Conservation (phyloP, 2,797 vertebrate species). For the Pseudomugil tenellus region DNA sequence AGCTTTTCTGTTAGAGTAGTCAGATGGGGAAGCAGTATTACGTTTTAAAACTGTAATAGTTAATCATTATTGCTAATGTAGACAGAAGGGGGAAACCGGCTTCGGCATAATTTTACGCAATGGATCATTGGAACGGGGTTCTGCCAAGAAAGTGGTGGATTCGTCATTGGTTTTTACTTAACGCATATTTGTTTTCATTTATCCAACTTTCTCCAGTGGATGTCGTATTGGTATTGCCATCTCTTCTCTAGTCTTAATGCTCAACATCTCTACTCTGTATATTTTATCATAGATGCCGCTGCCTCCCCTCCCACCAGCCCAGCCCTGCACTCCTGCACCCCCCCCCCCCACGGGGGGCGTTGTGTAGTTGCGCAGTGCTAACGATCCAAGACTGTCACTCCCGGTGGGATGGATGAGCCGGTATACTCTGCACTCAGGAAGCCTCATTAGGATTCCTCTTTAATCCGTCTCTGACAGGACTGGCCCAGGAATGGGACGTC, state of each 20-base stretch:
- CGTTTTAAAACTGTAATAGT: too few relatives aligned
- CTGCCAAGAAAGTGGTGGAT: too few relatives aligned
- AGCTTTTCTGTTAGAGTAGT: too few relatives aligned
- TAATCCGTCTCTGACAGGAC: slow-evolving; percentile 96
- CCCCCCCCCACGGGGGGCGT: slow-evolving; percentile 93
- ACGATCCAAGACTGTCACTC: slow-evolving; percentile 91
- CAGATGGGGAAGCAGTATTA: too few relatives aligned
- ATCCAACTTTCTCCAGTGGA: neutral
- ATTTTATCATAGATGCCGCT: slow-evolving; percentile 40
- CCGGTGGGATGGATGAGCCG: slow-evolving; percentile 89
- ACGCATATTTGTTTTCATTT: neutral
- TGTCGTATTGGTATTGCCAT: neutral
- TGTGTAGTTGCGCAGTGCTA: slow-evolving; percentile 92
- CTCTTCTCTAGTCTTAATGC: slow-evolving; percentile 7
- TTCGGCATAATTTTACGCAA: too few relatives aligned
- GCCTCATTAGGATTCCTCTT: slow-evolving; percentile 97
- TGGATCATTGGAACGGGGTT: too few relatives aligned
- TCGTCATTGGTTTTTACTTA: neutral
- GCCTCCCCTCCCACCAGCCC: slow-evolving; percentile 10
- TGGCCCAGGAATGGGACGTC: slow-evolving; percentile 82
- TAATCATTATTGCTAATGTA: too few relatives aligned
- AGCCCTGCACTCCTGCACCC: slow-evolving; percentile 25
- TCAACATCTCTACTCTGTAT: slow-evolving; percentile 23
- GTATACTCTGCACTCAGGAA: slow-evolving; percentile 81
- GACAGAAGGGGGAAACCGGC: too few relatives aligned